Base-by-base conservation (phyloP, 2,797 vertebrate species). In the Tiaroga cobitis region DNA sequence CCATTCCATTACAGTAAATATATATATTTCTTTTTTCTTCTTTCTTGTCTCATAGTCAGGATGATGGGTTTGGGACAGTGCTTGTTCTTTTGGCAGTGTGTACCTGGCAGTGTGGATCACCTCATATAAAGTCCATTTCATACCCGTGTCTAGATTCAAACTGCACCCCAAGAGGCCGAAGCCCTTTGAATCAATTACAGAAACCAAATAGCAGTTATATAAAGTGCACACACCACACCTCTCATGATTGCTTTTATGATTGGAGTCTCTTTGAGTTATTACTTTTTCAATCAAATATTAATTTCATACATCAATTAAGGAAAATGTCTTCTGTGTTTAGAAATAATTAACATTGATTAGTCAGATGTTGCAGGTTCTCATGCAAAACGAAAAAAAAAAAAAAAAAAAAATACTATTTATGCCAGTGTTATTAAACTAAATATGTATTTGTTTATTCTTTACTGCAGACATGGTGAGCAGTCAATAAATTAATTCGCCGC, bases 171-270 rank as follows among this genome's bases (percentile, higher is more conserved):
- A 85, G 90, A 87, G 91, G 90, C 78, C 69, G 11, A 85, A 88
- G 89, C 75, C 72, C 87, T 91, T 91, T 91, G 89, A 89, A 85
- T 78, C 92, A 91, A 92, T 94, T 93, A 92, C 89, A 90, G 92
- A 93, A 94, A 86, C 85, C 84, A 93, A 88, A 93, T 92, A 88
- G 69, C 88, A 90, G 90, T 94, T 94, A 93, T 91, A 91, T 93
- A 93, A 94, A 93, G 85, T 88, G 87, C 75, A 81, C 89, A 87
- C 46, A 84, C 85, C 89, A 87, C 84, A 85, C 61, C 86, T 86
- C 83, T 85, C 89, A 89, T 61, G 83, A 56, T 75, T 85, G 26
- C 37, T 75, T 78, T 90, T 86, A 86, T 75, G 63, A 67, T 82
- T 78, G 87, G 86, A 86, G 89, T 90, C 80, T 72, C 82, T 83